Evolutionary conservation across 2,888 invertebrate species (phyloP), one percentile per base, ranked within the genome.

Genomic region (Trachelus tabidus): DNA sequence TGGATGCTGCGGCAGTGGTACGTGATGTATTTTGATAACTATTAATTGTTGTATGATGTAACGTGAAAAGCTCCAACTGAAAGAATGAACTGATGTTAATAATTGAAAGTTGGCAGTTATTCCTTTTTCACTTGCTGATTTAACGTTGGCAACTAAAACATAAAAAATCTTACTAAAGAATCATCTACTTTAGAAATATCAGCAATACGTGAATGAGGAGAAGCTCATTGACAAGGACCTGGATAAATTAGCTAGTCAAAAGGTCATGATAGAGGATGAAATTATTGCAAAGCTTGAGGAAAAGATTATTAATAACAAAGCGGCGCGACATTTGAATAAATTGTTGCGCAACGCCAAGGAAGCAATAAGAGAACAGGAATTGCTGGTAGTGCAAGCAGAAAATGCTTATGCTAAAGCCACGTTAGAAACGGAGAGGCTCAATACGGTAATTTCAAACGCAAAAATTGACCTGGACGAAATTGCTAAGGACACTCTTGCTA

Each of bases 241-340:
- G 11, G 94, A 95, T 23, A 93, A 93, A 79, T 92, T 94, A 75
- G 83, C 86, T 0, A 91, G 90, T n/a, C 91, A 92, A 74, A 96
- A 95, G 87, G 86, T 92, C 23, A 92, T 92, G 69, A 82, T 95
- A 74, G 96, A 97, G 88, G 94, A 95, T 79, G 92, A 93, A 73
- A 94, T 96, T 40, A 87, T 96, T 11, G 88, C 91, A 33, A 93
- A 94, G 79, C 91, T 96, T 1, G 95, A 96, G 85, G 95, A 95
- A 15, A 94, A 95, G 86, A 89, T 95, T 9, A 93, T 95, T 9
- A 94, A 94, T 73, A 95, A 96, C 84, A 96, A 96, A 86, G 94
- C 95, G 0, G 94, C 95, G 6, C 87, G 87, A 73, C 87, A 92
- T 82, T 84, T 93, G 91, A 94, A 89, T 91, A 93, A 93, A 86